phyloP scores from a whole-genome alignment of 2,888 invertebrate genomes.

The Lasius platythorax region DNA sequence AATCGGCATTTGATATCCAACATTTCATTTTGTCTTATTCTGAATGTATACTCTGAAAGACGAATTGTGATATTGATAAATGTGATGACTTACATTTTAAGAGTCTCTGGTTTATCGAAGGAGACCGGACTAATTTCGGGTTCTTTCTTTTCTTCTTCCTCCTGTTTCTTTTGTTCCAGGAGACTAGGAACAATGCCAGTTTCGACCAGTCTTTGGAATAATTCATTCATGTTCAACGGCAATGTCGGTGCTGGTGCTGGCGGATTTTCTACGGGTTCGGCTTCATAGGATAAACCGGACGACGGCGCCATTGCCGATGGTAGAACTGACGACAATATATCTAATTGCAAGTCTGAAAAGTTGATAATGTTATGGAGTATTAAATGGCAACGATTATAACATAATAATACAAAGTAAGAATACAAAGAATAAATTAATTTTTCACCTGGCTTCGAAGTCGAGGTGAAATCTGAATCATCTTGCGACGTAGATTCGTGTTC shows the following conservation, averaged over 20 bases:
- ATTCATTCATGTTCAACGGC: constrained; percentile 91
- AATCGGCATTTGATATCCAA: constrained; percentile 27
- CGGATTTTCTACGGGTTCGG: constrained; percentile 79
- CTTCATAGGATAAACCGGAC: constrained; percentile 84
- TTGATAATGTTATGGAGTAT: neutral
- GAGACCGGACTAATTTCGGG: constrained; percentile 89
- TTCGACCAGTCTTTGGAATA: constrained; percentile 94
- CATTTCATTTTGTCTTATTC: neutral
- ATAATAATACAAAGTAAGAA: constrained; percentile 49
- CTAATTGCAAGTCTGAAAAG: constrained; percentile 86
- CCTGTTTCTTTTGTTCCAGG: constrained; percentile 79
- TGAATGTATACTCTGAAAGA: neutral
- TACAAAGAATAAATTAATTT: constrained; percentile 16
- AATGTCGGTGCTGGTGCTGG: constrained; percentile 82
- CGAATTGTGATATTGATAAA: neutral
- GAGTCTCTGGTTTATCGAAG: constrained; percentile 90
- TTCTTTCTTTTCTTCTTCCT: constrained; percentile 81
- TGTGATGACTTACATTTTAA: constrained; percentile 90
- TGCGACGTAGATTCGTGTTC: constrained; percentile 82
- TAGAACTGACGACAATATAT: constrained; percentile 90
- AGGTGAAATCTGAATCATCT: constrained; percentile 79
- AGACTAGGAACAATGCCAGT: constrained; percentile 90
- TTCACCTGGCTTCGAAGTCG: constrained; percentile 77
- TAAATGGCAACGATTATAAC: constrained; percentile 47
- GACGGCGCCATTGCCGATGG: constrained; percentile 88